phyloP scores from a whole-genome alignment of 2,797 vertebrate species.

The Glyptemys insculpta region DNA sequence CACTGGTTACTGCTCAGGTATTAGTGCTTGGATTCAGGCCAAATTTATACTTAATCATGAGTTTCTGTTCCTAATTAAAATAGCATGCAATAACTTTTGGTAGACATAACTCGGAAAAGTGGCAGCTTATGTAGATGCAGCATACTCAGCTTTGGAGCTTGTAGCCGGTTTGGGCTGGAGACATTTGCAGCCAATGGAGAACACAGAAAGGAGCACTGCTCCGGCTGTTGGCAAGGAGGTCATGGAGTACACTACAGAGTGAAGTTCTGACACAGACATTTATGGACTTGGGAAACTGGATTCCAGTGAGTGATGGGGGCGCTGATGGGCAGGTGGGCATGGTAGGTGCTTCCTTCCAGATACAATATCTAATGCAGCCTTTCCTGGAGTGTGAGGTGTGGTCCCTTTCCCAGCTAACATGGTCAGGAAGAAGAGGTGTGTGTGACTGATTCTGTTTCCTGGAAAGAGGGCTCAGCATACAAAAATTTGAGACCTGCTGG shows the following conservation, averaged over 20 bases:
- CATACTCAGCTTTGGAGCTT: not conserved
- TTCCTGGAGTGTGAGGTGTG: not conserved
- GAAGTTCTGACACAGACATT: slow-evolving; percentile 64
- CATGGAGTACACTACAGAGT: slow-evolving; percentile 52
- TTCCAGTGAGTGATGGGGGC: not conserved
- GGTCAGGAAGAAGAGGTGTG: not conserved
- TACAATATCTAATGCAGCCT: not conserved
- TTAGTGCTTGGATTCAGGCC: not conserved
- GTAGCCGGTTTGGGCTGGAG: not conserved
- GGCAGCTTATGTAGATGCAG: not conserved
- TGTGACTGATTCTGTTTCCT: not conserved
- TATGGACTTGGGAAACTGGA: not conserved
- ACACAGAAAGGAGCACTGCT: fast-evolving
- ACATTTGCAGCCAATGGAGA: not conserved
- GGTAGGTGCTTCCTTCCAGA: too few species aligned
- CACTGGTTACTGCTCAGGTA: slow-evolving; percentile 3
- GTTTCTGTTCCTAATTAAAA: not conserved
- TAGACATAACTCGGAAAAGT: fast-evolving
- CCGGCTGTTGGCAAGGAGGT: not conserved
- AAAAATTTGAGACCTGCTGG: too few species aligned
- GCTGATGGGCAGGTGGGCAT: not conserved
- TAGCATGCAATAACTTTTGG: not conserved
- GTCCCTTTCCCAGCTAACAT: not conserved
- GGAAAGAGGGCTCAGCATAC: not conserved
- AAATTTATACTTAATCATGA: not conserved